Conservation (phyloP, 2,113 vertebrate genomes). For the Pedetes capensis region DNA sequence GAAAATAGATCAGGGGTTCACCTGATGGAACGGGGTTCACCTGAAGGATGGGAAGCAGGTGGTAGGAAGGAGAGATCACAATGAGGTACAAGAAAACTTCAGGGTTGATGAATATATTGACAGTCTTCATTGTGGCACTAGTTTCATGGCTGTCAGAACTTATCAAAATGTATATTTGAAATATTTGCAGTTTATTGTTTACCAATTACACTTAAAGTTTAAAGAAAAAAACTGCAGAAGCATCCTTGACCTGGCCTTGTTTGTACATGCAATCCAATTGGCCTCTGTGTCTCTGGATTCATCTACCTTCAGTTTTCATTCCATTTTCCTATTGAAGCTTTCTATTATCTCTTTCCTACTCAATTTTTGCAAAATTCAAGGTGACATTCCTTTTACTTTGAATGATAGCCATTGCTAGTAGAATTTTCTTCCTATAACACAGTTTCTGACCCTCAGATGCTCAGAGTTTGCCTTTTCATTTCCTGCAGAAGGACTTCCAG, state of each 20-base stretch:
- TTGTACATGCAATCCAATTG: neutral
- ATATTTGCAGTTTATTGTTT: neutral
- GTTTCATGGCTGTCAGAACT: neutral
- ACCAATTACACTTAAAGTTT: neutral
- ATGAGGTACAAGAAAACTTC: neutral
- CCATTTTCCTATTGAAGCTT: neutral
- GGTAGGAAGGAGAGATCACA: neutral
- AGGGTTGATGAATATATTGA: neutral
- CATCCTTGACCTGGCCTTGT: neutral
- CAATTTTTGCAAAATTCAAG: neutral
- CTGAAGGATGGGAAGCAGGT: too few relatives aligned
- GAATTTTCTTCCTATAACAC: neutral
- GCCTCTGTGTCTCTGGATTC: neutral
- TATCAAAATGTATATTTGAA: slow-evolving; percentile 7
- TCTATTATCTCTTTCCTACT: neutral
- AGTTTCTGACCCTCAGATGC: neutral
- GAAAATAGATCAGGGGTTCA: neutral
- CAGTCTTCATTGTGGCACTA: neutral
- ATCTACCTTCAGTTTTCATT: neutral
- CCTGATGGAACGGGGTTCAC: neutral
- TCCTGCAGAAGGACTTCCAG: neutral
- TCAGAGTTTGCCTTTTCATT: neutral
- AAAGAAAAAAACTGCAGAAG: neutral
- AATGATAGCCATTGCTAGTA: neutral
- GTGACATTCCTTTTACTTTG: neutral